Evolutionary conservation across 2,113 vertebrate genomes (phyloP).

Genomic region (Hyperopisus bebe): DNA sequence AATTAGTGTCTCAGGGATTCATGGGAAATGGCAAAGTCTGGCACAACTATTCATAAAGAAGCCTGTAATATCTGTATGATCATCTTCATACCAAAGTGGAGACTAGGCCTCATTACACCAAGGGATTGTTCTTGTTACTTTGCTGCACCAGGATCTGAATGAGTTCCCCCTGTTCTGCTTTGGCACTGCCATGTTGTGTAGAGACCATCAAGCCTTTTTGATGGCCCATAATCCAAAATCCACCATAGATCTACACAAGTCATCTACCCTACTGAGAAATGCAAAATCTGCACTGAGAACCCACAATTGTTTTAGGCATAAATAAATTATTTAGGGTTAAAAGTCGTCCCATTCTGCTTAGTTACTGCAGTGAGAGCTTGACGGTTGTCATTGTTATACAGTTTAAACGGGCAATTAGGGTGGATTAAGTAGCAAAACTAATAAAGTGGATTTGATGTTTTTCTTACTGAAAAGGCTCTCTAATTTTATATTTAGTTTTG

Average conservation of each 20-base stretch:
- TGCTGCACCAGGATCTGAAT: no score
- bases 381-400: neutral
- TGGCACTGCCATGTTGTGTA: no score
- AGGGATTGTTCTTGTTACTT: no score
- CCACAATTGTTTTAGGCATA: neutral
- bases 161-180: no score
- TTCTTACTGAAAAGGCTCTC: neutral
- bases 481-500: neutral
- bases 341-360: neutral
- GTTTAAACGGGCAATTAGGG: neutral
- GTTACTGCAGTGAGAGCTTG: neutral
- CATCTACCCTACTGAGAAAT: no score
- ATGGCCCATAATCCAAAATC: no score
- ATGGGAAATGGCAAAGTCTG: neutral
- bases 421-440: neutral
- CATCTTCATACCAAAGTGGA: no score
- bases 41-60: neutral
- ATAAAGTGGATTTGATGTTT: neutral
- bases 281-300: neutral
- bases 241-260: no score
- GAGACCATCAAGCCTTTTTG: no score
- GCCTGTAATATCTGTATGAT: no score
- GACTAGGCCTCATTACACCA: no score
- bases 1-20: neutral
- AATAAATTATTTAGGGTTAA: neutral